Percentiles rank a stretch among this genome's conserved stretches.
phyloP scores from a whole-genome alignment of 2,113 vertebrate genomes.

The Scatophagus argus region DNA sequence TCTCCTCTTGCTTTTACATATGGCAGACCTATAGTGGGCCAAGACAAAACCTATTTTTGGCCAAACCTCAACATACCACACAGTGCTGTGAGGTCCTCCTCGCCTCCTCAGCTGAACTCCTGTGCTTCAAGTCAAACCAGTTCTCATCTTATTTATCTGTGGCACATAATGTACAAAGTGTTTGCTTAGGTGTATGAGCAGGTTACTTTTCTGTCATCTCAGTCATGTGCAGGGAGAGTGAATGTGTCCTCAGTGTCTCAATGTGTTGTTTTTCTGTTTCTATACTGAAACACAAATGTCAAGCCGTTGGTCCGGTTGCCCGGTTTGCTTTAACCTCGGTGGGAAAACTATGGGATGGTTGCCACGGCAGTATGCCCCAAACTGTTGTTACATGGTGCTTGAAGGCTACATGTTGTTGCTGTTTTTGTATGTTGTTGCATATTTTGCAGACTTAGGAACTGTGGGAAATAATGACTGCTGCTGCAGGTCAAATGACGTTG shows the following conservation, averaged over 20 bases:
- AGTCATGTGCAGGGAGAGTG: neutral
- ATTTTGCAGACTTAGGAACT: constrained; percentile 99
- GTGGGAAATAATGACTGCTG: constrained; percentile 99
- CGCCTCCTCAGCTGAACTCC: neutral
- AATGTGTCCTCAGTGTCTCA: constrained; percentile 26
- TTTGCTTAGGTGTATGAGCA: neutral
- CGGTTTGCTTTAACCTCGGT: constrained; percentile 37
- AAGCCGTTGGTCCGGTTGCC: constrained; percentile 41
- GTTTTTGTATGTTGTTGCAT: constrained; percentile 97
- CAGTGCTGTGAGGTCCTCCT: neutral
- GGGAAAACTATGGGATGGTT: constrained; percentile 56
- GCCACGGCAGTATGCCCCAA: constrained; percentile 53
- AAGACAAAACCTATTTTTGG: too few relatives aligned
- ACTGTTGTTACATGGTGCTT: constrained; percentile 80
- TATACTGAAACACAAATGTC: constrained; percentile 33
- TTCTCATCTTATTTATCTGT: neutral
- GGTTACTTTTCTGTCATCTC: neutral
- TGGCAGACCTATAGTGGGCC: too few relatives aligned
- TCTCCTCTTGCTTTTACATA: neutral
- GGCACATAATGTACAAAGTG: neutral
- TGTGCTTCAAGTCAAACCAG: neutral
- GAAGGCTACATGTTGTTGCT: constrained; percentile 83
- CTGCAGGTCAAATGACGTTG: constrained; percentile 99
- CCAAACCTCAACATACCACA: too few relatives aligned
- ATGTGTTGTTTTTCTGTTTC: constrained; percentile 34